Base-by-base conservation (phyloP, 1,140 invertebrate genomes). In the Euglossa dilemma region DNA sequence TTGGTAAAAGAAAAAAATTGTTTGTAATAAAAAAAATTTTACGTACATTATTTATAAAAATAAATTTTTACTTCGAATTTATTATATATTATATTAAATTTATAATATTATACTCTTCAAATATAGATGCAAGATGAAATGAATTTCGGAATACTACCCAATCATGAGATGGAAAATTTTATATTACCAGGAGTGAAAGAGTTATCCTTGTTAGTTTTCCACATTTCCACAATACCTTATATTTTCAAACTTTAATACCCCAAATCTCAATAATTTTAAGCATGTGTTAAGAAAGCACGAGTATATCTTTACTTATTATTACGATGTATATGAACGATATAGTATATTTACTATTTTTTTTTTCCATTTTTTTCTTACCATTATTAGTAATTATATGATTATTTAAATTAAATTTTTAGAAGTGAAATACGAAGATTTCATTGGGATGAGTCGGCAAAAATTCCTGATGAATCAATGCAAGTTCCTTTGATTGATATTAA, bases 101-200 rank as follows among this genome's bases (percentile, higher is more conserved):
- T 36, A 64, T 64, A n/a, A 25, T 18, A 18, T 64, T 36, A 36
- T 16, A 25, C 50, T 66, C n/a, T 83, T 69, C 6, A n/a, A 77
- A 70, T 61, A 25, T 67, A 84, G 83, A 81, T 84, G 47, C 83
- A 70, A 69, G 70, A 70, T 69, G 83, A 80, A 67, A 47, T 75
- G 63, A 57, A 74, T 67, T 84, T 84, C 25, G 83, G 83, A 45
- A 18, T 50, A 4, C 25, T 84, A 25, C 20, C 78, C 11, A 23
- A n/a, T 45, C 23, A 54, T 6, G 74, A 83, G 12, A 20, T 83
- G 66, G 74, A 83, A 2, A 61, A 59, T 52, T 80, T 72, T 18
- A 4, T 82, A 11, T 61, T 83, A 43, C 56, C 20, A 14, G 64
- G 9, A 25, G 47, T 3, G 11, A 56, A 63, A 61, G 64, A 63